Conservation (phyloP, 1,140 invertebrate genomes). For the Rhyacophila brunnea region DNA sequence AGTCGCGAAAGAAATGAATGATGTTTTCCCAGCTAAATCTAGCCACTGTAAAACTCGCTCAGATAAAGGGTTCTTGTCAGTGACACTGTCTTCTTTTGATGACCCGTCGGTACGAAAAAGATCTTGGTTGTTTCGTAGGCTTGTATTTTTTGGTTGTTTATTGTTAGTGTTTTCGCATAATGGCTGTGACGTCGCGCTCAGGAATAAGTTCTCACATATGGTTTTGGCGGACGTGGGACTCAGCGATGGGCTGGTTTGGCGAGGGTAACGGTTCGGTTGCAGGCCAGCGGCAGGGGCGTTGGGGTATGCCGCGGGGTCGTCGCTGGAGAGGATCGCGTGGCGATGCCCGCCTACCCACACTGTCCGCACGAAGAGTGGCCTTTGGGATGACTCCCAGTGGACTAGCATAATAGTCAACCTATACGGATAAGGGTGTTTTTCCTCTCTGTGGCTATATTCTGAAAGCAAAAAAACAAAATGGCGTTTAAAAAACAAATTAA, state of each 20-base stretch:
- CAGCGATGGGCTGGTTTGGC: constrained; percentile 35
- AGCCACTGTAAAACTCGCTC: constrained; percentile 62
- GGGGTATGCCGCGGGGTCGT: constrained; percentile 49
- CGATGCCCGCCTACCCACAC: constrained; percentile 70
- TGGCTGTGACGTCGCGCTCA: constrained; percentile 40
- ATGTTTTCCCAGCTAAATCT: constrained; percentile 52
- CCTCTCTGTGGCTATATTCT: too few relatives aligned
- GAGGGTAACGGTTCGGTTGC: constrained; percentile 24
- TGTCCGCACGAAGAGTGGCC: constrained; percentile 67
- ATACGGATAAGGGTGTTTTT: background rate
- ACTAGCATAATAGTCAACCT: constrained; percentile 42
- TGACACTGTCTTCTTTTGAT: constrained; percentile 28
- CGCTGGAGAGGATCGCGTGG: constrained; percentile 65
- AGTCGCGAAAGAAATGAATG: too few relatives aligned
- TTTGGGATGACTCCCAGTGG: constrained; percentile 68
- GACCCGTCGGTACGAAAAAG: constrained; percentile 22
- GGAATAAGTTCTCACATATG: constrained; percentile 8
- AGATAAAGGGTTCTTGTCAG: constrained; percentile 47
- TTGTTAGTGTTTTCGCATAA: constrained; percentile 19
- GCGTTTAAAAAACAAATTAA: too few relatives aligned
- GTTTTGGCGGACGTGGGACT: constrained; percentile 6
- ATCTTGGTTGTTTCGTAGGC: background rate
- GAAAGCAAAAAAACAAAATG: too few relatives aligned
- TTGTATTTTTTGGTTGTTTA: too few relatives aligned
- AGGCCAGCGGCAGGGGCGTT: constrained; percentile 21